Conservation (phyloP, 2,888 invertebrate species). For the Aporophyla nigra region DNA sequence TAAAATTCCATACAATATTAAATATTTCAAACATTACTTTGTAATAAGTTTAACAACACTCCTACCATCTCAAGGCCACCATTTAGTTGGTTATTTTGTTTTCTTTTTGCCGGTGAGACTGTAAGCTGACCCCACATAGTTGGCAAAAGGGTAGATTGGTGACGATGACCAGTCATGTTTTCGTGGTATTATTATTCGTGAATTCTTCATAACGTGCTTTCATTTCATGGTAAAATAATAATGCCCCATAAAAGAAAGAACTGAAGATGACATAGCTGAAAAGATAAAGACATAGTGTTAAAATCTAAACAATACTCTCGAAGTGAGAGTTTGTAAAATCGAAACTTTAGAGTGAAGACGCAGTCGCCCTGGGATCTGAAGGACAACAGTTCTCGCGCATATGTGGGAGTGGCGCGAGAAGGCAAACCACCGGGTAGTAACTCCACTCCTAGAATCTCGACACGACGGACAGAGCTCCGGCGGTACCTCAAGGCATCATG, state of each 20-base stretch:
- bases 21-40: not conserved
- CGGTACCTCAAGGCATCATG: too few species aligned
- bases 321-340: too few species aligned
- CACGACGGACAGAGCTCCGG: too few species aligned
- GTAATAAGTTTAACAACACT: not conserved
- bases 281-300: not conserved
- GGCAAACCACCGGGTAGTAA: too few species aligned
- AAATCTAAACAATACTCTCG: not conserved
- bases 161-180: not conserved
- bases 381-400: too few species aligned
- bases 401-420: too few species aligned
- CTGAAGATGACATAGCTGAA: conserved; percentile 22
- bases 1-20: not conserved
- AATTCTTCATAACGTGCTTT: not conserved
- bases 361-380: too few species aligned
- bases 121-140: not conserved
- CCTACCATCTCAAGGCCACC: not conserved
- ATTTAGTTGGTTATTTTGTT: not conserved
- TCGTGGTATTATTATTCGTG: not conserved
- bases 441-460: too few species aligned
- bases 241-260: conserved; percentile 13
- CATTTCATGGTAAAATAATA: conserved; percentile 21
- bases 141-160: not conserved
- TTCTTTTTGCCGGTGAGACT: not conserved
- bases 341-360: too few species aligned